These are phyloP conservation scores for Tachystola acroxantha DNA, from an alignment of 2,888 invertebrate species.

Conservation along the genomic window DNA sequence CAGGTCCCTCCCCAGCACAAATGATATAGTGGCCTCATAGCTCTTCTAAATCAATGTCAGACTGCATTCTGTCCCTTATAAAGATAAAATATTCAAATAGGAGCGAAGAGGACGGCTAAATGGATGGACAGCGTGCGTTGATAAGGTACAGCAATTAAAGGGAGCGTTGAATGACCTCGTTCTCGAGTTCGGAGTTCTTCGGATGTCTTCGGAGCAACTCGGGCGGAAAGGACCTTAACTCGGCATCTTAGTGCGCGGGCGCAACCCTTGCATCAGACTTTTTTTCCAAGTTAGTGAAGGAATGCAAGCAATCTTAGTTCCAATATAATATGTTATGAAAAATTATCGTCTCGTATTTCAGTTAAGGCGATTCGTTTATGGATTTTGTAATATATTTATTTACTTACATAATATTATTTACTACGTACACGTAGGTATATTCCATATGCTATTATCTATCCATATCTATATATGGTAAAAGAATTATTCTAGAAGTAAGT, in stretches of 20 bases:
- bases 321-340: no score
- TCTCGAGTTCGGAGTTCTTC: slow-evolving; percentile 43
- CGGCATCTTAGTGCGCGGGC: slow-evolving; percentile 52
- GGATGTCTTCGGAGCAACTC: slow-evolving; percentile 45
- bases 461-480: no score
- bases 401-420: no score
- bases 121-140: slow-evolving; percentile 27
- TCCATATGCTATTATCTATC: no score
- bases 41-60: slow-evolving; percentile 57
- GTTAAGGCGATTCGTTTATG: no score
- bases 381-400: no score
- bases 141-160: slow-evolving; percentile 60
- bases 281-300: slow-evolving; percentile 22
- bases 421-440: no score
- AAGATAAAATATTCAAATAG: slow-evolving; percentile 52
- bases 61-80: slow-evolving; percentile 45
- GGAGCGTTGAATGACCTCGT: slow-evolving; percentile 64
- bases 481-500: no score
- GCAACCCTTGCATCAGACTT: slow-evolving; percentile 44
- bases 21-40: slow-evolving; percentile 38
- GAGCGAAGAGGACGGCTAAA: slow-evolving; percentile 40
- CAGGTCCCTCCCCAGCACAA: slow-evolving; percentile 31
- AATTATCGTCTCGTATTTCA: no score
- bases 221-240: slow-evolving; percentile 52
- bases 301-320: no score